A percentile compares a stretch with the other conserved stretches of the same genome.
phyloP scores from a whole-genome alignment of 2,113 vertebrate genomes.

The Prolemur simus region DNA sequence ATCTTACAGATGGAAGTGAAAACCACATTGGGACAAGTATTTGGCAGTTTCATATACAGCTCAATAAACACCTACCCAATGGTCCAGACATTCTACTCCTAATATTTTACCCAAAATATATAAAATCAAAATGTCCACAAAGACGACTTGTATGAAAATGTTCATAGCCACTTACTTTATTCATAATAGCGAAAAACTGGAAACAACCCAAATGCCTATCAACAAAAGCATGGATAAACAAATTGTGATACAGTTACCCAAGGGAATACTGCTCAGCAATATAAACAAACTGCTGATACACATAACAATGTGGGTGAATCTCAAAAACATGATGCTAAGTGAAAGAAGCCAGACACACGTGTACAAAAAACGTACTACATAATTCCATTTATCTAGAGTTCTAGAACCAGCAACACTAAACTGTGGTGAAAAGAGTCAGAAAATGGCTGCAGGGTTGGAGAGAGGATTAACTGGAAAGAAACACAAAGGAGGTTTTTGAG shows the following conservation, averaged over 20 bases:
- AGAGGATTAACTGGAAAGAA: not conserved
- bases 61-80: not conserved
- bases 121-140: conserved; percentile 37
- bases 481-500: not conserved
- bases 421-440: not conserved
- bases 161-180: not conserved
- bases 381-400: not conserved
- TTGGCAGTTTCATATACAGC: not conserved
- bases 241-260: not conserved
- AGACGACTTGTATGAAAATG: not conserved
- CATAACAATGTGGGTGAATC: not conserved
- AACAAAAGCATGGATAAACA: not conserved
- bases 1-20: not conserved
- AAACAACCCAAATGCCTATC: not conserved
- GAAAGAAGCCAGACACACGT: not conserved
- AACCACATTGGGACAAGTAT: not conserved
- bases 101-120: not conserved
- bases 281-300: not conserved
- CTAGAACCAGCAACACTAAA: not conserved
- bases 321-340: not conserved
- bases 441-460: not conserved
- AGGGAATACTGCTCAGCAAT: not conserved
- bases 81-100: not conserved
- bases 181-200: not conserved
- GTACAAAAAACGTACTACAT: not conserved